Evolutionary conservation across 2,113 vertebrate species (phyloP).

Genomic region (Salvelinus fontinalis): DNA sequence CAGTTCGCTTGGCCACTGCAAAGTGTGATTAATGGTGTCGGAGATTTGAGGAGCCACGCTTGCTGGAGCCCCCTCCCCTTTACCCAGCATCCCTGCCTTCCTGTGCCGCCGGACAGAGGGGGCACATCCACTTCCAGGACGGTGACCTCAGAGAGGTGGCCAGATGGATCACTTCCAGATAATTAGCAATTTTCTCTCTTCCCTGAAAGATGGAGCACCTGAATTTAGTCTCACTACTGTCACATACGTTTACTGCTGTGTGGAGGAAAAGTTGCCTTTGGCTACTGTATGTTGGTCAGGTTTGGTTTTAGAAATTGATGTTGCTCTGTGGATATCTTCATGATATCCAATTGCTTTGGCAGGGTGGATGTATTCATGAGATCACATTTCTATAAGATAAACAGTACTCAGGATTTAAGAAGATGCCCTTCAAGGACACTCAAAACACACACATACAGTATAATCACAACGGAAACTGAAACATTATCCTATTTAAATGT

Average conservation of each 20-base stretch:
- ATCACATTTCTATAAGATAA: no score
- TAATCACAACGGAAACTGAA: no score
- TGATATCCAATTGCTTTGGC: not conserved
- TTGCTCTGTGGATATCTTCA: not conserved
- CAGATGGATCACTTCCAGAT: slow-evolving; percentile 54
- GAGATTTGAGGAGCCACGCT: slow-evolving; percentile 64
- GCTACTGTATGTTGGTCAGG: not conserved
- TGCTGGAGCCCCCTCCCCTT: slow-evolving; percentile 40
- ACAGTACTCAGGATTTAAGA: no score
- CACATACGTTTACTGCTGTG: not conserved
- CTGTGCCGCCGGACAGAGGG: slow-evolving; percentile 28
- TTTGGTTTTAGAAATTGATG: not conserved
- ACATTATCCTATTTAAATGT: no score
- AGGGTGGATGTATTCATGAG: no score
- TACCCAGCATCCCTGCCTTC: slow-evolving; percentile 47
- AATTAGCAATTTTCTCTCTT: slow-evolving; percentile 40
- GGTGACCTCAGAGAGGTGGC: slow-evolving; percentile 52
- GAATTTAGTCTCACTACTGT: not conserved
- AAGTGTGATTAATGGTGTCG: slow-evolving; percentile 80
- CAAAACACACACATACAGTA: no score
- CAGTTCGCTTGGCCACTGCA: slow-evolving; percentile 60
- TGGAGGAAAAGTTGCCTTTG: not conserved
- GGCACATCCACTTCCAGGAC: slow-evolving; percentile 47
- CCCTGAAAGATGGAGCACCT: slow-evolving; percentile 1
- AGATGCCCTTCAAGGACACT: no score